A percentile compares a stretch with the other conserved stretches of the same genome.
These are phyloP conservation scores for Plecotus auritus DNA, from an alignment of 2,113 vertebrate genomes.

Conservation along the genomic window DNA sequence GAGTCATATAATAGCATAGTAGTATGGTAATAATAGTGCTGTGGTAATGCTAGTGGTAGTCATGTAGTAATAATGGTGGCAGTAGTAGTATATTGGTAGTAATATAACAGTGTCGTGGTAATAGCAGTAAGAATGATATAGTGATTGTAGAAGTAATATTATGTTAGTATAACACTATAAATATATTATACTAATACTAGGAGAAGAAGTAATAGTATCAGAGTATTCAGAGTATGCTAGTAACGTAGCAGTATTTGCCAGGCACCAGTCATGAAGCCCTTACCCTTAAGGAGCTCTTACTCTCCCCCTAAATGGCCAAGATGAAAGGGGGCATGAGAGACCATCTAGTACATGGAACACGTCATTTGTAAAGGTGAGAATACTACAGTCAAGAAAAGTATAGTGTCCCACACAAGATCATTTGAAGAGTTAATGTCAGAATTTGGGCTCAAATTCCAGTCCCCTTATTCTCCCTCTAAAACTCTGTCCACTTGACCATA, in stretches of 20 bases:
- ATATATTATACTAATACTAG: not conserved
- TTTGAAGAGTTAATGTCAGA: not conserved
- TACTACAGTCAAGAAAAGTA: not conserved
- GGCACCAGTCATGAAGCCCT: not conserved
- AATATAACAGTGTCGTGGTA: fast-evolving
- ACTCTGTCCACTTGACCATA: not conserved
- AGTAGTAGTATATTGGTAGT: not conserved
- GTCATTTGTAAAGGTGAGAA: not conserved
- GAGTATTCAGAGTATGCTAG: no score
- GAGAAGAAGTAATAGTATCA: not conserved
- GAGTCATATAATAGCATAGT: not conserved
- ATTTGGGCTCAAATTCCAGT: not conserved
- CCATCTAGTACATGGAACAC: not conserved
- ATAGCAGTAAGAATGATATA: not conserved
- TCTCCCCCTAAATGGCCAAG: not conserved
- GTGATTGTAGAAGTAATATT: not conserved
- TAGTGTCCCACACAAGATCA: not conserved
- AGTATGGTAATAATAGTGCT: fast-evolving
- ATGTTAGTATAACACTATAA: not conserved
- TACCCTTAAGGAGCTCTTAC: not conserved
- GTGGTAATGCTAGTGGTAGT: not conserved
- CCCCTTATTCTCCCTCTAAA: not conserved
- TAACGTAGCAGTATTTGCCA: not conserved
- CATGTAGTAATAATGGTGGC: not conserved
- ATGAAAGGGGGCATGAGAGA: not conserved